Evolutionary conservation across 2,888 invertebrate genomes (phyloP).

Genomic region (Archips xylosteana): DNA sequence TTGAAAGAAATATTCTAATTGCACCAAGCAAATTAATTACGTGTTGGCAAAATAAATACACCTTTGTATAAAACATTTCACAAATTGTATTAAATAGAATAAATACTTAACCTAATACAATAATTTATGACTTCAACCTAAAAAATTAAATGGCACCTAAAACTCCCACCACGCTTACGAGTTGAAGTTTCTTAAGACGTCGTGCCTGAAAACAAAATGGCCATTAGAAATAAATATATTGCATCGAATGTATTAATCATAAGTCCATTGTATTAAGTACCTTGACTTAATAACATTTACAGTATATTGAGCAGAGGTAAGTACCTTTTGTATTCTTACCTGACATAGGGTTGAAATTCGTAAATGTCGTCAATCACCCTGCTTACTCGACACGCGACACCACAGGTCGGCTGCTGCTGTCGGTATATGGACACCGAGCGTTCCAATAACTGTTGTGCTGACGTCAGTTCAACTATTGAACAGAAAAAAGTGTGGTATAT

Average conservation of each 20-base stretch:
- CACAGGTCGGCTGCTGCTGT: slow-evolving; percentile 71
- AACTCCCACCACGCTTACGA: slow-evolving; percentile 5
- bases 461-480: slow-evolving; percentile 75
- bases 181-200: slow-evolving; percentile 39
- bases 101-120: slow-evolving; percentile 47
- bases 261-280: slow-evolving; percentile 15
- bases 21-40: not conserved
- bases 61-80: not conserved
- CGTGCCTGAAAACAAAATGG: slow-evolving; percentile 57
- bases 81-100: slow-evolving; percentile 49
- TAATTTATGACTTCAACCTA: slow-evolving; percentile 43
- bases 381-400: slow-evolving; percentile 77
- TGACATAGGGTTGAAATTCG: slow-evolving; percentile 80
- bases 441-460: slow-evolving; percentile 76
- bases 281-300: slow-evolving; percentile 12
- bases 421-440: slow-evolving; percentile 76
- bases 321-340: slow-evolving; percentile 59
- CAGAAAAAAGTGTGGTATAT: slow-evolving; percentile 34
- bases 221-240: slow-evolving; percentile 21
- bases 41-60: not conserved
- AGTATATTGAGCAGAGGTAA: not conserved
- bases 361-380: slow-evolving; percentile 79
- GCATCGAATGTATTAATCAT: slow-evolving; percentile 38
- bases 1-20: no score
- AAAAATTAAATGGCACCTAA: slow-evolving; percentile 63